Evolutionary conservation across 2,888 invertebrate species (phyloP), one percentile per base, ranked within the genome.

Genomic region (Plebejus melissa): DNA sequence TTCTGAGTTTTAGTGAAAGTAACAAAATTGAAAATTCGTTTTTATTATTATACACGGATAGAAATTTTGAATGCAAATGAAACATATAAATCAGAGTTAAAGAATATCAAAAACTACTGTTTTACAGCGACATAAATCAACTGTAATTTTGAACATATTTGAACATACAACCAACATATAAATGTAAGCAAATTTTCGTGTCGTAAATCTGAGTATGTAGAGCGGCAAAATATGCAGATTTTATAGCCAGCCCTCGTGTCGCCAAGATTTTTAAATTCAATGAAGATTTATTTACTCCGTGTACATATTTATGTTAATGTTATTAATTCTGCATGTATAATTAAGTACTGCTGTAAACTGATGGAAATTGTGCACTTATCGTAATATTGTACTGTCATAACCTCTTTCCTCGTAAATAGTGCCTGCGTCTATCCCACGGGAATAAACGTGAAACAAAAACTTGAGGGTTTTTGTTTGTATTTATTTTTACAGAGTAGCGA

Each of bases 221-320:
- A 32, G 28, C 22, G 28, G 50, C 50, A 70, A 70, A 72, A 50
- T 54, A 72, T 72, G 50, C 54, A 72, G 72, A 72, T 72, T 72
- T 72, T 32, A 50, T 72, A 72, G 72, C 72, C 16, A 22, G 28
- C 72, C 50, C 72, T 50, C 41, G 72, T 72, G 72, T 72, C 72
- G 72, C 54, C 72, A 72, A 50, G 72, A 54, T 72, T 72, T 72
- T 72, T 54, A 72, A 72, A 72, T 72, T 72, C 72, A 72, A 72
- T 72, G 72, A 71, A 71, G 71, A 50, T 71, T 71, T 71, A 71
- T 71, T 28, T 71, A 60, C 60, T 28, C 11, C 32, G 13, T 50
- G 72, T 72, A 46, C 54, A 50, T 72, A 46, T 50, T 46, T 46
- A 72, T 72, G 50, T 54, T 4, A 13, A 72, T 70, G 41, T 70